Conservation (phyloP, 2,797 vertebrate species). For the Phataginus tricuspis region DNA sequence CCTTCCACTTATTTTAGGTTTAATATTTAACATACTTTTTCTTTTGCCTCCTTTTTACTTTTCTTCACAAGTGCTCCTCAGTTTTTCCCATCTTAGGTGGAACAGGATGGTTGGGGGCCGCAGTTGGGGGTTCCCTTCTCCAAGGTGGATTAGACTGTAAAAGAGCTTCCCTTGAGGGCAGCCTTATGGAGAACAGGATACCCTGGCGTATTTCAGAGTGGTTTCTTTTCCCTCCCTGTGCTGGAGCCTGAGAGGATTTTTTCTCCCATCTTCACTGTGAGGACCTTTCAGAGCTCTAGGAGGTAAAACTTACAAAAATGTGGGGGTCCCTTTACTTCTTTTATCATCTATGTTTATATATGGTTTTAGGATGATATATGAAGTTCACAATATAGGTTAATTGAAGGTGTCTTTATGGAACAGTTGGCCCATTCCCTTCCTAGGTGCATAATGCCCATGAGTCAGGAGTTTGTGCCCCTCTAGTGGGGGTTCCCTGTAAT, state of each 20-base stretch:
- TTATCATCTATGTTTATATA: no score
- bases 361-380: not conserved
- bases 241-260: not conserved
- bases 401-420: not conserved
- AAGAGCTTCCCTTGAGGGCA: not conserved
- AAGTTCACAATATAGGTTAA: not conserved
- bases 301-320: not conserved
- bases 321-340: no score
- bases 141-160: not conserved
- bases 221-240: not conserved
- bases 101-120: not conserved
- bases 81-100: not conserved
- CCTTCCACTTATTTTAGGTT: conserved; percentile 33
- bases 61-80: not conserved
- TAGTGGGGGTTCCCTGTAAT: not conserved
- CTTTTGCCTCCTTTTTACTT: not conserved
- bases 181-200: not conserved
- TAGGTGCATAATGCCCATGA: not conserved
- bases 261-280: not conserved
- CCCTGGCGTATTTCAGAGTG: not conserved
- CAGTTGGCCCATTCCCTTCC: not conserved
- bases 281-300: not conserved
- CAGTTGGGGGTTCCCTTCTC: not conserved
- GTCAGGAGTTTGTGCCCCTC: not conserved
- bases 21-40: not conserved